Percentiles rank a stretch among this genome's conserved stretches.
Conservation (phyloP, 1,140 invertebrate genomes). For the Conus betulinus region DNA sequence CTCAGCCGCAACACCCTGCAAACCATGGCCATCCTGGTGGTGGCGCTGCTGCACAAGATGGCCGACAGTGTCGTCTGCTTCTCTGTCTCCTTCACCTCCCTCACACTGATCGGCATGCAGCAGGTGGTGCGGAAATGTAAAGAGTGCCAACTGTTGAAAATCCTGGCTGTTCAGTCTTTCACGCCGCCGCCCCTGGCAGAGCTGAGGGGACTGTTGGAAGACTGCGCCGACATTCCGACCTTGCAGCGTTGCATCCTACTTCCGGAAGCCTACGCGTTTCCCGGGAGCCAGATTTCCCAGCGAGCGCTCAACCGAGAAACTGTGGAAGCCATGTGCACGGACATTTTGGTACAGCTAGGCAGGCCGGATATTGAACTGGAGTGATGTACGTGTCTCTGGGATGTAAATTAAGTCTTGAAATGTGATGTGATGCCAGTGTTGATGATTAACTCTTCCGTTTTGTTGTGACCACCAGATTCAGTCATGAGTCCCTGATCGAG, state of each 20-base stretch:
- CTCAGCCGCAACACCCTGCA: slow-evolving; percentile 68
- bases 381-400: slow-evolving; percentile 23
- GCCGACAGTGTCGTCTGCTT: slow-evolving; percentile 59
- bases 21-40: slow-evolving; percentile 30
- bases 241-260: slow-evolving; percentile 67
- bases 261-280: slow-evolving; percentile 69
- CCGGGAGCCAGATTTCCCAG: slow-evolving; percentile 61
- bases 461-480: no score
- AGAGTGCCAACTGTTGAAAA: slow-evolving; percentile 53
- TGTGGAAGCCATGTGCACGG: slow-evolving; percentile 43
- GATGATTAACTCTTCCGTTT: no score
- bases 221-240: slow-evolving; percentile 54
- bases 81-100: slow-evolving; percentile 65
- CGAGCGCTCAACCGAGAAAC: slow-evolving; percentile 53
- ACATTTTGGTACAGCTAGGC: slow-evolving; percentile 48
- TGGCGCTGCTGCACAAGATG: slow-evolving; percentile 53
- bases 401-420: no score
- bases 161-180: slow-evolving; percentile 65
- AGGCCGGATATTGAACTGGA: slow-evolving; percentile 59
- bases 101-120: slow-evolving; percentile 46
- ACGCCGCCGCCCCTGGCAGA: slow-evolving; percentile 58
- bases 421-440: no score
- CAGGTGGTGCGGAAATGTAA: slow-evolving; percentile 50
- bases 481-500: no score
- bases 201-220: slow-evolving; percentile 54